Base-by-base conservation (phyloP, 2,888 invertebrate species). In the Pristionchus exspectatus region DNA sequence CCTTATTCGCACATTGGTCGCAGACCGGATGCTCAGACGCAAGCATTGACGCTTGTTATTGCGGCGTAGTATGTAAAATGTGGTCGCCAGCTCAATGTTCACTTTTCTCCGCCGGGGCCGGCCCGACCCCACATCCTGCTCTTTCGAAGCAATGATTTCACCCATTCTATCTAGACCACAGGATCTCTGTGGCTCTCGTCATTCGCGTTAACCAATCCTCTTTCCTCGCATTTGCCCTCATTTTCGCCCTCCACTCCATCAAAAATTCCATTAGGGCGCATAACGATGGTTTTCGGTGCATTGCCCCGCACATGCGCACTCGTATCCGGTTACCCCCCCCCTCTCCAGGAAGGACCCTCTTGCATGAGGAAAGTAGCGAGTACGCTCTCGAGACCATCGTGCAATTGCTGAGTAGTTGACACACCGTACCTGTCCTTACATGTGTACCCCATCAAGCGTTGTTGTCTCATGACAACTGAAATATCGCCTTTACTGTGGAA, bases 181-280 rank as follows among this genome's bases (percentile, higher is more conserved):
- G 21, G 44, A 10, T 50, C 44, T 50, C 44, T 50, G 44, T 50
- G 44, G 5, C 12, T 7, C 14, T 21, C 63, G 63, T 63, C 63
- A 63, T n/a, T 63, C 14, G 5, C 44, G 10, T 50, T 63, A 7
- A 63, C 21, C 21, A 63, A n/a, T 63, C 14, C 63, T n/a, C 7
- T 27, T 14, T 5, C 38, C 9, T 10, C 14, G 33, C 44, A 18
- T 33, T 38, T 38, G 18, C 16, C 74, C 38, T 38, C 74, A 18
- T 74, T 74, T 74, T 24, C 63, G 24, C 21, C 24, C 74, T 72
- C 69, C 69, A 30, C 21, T 74, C 16, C 74, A 74, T 74, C 74
- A 18, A 21, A 21, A 74, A 74, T 74, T 74, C 74, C 74, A 74
- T 74, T 74, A 74, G 38, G 38, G 5, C 27, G 59, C 59, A 24